These are phyloP conservation scores for Deroptyus accipitrinus DNA, from an alignment of 2,113 vertebrate genomes.

Conservation along the genomic window DNA sequence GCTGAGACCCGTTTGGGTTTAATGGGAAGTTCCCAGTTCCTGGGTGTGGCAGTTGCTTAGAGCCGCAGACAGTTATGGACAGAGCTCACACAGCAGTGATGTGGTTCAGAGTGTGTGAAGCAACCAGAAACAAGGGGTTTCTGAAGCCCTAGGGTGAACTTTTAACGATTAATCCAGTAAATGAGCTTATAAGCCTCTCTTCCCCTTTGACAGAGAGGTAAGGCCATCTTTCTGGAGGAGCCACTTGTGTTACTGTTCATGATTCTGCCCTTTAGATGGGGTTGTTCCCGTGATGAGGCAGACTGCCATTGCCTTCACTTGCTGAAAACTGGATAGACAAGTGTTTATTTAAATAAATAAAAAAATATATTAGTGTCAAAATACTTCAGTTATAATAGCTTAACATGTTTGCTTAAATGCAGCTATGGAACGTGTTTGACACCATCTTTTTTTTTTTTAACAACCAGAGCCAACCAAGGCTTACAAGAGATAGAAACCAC, in stretches of 20 bases:
- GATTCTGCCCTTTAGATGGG: background rate
- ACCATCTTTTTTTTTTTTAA: background rate
- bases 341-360: background rate
- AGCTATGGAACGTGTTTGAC: background rate
- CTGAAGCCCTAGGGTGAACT: background rate
- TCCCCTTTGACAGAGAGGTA: background rate
- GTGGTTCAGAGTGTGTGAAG: background rate
- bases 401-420: background rate
- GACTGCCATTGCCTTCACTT: background rate
- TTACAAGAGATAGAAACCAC: background rate
- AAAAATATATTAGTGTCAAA: background rate
- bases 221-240: background rate
- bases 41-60: background rate
- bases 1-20: background rate
- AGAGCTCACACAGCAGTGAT: background rate
- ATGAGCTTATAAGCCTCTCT: background rate
- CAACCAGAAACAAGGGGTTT: background rate
- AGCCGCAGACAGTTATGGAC: accelerated
- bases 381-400: background rate
- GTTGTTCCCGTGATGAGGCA: background rate
- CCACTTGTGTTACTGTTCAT: background rate
- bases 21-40: background rate
- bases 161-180: background rate
- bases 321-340: background rate
- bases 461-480: background rate